Conservation (phyloP, 2,113 vertebrate species). For the Podocnemis expansa region DNA sequence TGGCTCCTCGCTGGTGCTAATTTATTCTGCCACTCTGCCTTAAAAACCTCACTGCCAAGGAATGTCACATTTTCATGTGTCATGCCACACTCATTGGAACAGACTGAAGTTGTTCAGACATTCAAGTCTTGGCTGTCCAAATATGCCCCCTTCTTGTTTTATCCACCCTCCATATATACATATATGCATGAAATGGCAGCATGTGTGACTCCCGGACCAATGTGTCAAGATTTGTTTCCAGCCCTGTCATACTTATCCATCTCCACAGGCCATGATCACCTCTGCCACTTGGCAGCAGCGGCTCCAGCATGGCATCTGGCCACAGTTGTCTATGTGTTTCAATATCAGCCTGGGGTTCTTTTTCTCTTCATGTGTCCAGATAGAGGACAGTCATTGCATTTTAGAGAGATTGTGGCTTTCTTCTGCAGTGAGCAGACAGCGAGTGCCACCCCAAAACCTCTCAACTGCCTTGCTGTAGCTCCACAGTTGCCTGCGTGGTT, state of each 20-base stretch:
- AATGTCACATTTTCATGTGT: neutral
- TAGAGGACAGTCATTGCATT: neutral
- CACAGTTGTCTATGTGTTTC: too few species aligned
- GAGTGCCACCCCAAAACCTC: neutral
- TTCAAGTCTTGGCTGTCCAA: fast-evolving
- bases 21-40: slow-evolving; percentile 35
- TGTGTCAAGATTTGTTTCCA: neutral
- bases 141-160: neutral
- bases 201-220: neutral
- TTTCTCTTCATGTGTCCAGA: neutral
- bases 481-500: too few species aligned
- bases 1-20: slow-evolving; percentile 48
- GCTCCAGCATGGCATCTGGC: neutral
- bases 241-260: neutral
- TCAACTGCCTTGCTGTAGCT: neutral
- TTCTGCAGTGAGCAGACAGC: neutral
- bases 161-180: neutral
- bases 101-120: neutral
- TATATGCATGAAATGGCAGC: neutral
- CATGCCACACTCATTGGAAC: neutral
- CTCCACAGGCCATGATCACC: neutral
- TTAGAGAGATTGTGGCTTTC: neutral
- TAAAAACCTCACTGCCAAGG: neutral
- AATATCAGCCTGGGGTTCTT: neutral
- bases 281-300: neutral